A percentile compares a stretch with the other conserved stretches of the same genome.
phyloP scores from a whole-genome alignment of 2,888 invertebrate species.

The Thera britannica region DNA sequence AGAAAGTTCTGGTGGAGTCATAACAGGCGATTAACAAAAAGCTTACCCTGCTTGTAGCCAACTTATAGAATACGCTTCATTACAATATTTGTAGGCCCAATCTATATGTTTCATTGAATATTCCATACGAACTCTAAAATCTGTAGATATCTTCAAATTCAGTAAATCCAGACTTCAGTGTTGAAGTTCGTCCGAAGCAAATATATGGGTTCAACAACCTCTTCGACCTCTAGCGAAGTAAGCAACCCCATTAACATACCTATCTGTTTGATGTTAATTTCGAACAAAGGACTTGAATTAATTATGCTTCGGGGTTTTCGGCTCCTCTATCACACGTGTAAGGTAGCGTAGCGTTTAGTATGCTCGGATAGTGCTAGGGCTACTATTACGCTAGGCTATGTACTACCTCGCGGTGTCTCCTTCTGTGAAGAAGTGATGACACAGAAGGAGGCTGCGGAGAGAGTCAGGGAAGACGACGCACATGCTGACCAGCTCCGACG shows the following conservation, averaged over 20 bases:
- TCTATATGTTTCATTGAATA: neutral
- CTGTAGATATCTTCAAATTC: neutral
- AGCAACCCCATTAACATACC: constrained; percentile 27
- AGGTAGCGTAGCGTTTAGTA: no score
- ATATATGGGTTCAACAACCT: constrained; percentile 69
- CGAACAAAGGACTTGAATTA: neutral
- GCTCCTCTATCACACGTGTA: no score
- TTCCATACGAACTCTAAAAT: neutral
- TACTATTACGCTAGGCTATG: no score
- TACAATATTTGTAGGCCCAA: no score
- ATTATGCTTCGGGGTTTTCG: neutral
- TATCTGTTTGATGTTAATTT: neutral
- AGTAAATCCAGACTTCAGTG: constrained; percentile 35
- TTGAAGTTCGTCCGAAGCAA: constrained; percentile 45
- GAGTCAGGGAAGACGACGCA: no score
- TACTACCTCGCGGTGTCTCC: no score
- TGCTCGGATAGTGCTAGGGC: no score
- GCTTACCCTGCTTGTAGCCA: no score
- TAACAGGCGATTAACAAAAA: neutral
- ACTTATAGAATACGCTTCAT: no score
- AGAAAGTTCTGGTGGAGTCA: neutral
- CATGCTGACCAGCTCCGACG: no score
- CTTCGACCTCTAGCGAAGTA: constrained; percentile 64
- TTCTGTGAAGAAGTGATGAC: no score
- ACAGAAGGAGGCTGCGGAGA: no score